phyloP scores from a whole-genome alignment of 1,140 invertebrate genomes.

The Drosophila arizonae region DNA sequence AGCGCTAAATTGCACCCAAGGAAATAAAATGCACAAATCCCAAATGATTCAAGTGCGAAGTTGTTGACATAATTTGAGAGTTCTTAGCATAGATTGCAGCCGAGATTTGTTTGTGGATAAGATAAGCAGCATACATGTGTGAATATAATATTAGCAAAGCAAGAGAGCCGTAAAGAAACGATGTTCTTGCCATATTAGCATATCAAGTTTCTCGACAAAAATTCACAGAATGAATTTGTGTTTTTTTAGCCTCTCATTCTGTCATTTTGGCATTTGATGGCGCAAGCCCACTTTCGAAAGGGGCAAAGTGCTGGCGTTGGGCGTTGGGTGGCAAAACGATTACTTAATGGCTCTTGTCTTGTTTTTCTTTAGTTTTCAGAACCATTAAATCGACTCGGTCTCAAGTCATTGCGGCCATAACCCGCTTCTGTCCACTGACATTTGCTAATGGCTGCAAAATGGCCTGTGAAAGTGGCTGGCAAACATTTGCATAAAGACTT shows the following conservation, averaged over 20 bases:
- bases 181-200: background rate
- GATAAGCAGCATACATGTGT: too few relatives aligned
- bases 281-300: slow-evolving; percentile 8
- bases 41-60: too few relatives aligned
- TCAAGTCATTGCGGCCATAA: slow-evolving; percentile 12
- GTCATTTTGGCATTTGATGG: background rate
- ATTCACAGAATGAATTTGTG: background rate
- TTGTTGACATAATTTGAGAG: too few relatives aligned
- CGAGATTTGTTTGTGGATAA: too few relatives aligned
- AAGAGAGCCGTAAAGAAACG: background rate
- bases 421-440: slow-evolving; percentile 5
- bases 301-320: background rate
- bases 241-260: background rate
- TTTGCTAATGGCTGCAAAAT: slow-evolving; percentile 33
- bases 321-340: slow-evolving; percentile 21
- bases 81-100: background rate
- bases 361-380: slow-evolving; percentile 14
- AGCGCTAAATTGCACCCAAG: background rate
- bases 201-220: slow-evolving; percentile 3
- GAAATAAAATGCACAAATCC: too few relatives aligned
- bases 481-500: slow-evolving; percentile 41
- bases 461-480: slow-evolving; percentile 16
- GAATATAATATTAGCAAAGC: background rate
- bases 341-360: slow-evolving; percentile 15
- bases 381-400: slow-evolving; percentile 12